These are phyloP conservation scores for Bucco capensis DNA, from an alignment of 2,113 vertebrate genomes.

Conservation along the genomic window DNA sequence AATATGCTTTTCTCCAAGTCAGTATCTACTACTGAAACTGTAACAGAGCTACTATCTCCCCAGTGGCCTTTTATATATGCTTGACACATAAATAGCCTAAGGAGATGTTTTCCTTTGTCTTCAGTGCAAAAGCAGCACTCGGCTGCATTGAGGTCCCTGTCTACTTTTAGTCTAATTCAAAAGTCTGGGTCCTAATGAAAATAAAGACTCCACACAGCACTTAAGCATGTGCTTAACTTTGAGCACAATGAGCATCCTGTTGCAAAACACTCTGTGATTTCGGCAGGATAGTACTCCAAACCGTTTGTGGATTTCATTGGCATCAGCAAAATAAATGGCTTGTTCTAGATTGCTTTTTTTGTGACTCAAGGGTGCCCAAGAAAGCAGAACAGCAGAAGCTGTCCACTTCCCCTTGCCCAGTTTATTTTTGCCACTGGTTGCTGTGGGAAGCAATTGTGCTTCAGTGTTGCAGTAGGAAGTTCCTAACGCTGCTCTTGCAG, in stretches of 20 bases:
- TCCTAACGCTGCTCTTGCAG: slow-evolving; percentile 22
- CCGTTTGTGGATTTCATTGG: neutral
- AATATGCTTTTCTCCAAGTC: neutral
- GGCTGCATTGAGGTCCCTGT: fast-evolving
- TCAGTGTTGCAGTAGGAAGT: slow-evolving; percentile 50
- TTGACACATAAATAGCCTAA: neutral
- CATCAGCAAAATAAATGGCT: slow-evolving; percentile 45
- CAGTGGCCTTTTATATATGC: neutral
- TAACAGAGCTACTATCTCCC: neutral
- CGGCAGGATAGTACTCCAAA: neutral
- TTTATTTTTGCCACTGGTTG: slow-evolving; percentile 54
- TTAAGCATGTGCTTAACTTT: neutral
- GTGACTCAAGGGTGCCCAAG: slow-evolving; percentile 38
- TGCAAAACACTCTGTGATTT: neutral
- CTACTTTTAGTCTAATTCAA: neutral
- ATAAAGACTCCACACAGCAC: neutral
- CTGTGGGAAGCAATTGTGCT: slow-evolving; percentile 61
- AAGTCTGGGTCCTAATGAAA: neutral
- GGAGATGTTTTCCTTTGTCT: neutral
- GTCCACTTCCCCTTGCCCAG: slow-evolving; percentile 42
- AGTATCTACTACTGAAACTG: neutral
- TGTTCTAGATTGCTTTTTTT: neutral
- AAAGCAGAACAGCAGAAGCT: slow-evolving; percentile 49
- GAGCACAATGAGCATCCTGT: neutral
- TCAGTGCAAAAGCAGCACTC: neutral